Percentiles rank a stretch among this genome's conserved stretches.
Conservation (phyloP, 2,113 vertebrate genomes). For the Oceanites oceanicus region DNA sequence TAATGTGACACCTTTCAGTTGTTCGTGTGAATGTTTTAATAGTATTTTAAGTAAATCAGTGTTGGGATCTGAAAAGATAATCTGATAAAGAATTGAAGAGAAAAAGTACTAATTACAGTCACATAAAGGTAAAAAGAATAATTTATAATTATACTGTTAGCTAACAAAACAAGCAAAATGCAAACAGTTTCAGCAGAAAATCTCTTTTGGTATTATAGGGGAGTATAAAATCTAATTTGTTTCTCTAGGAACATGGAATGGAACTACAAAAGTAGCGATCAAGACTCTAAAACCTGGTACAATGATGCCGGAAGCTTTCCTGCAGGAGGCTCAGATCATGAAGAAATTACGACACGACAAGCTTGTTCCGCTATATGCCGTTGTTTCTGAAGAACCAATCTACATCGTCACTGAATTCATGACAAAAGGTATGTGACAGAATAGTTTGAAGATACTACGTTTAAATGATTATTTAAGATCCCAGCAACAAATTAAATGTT, state of each 20-base stretch:
- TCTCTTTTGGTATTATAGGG: neutral
- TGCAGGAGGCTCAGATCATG: constrained; percentile 97
- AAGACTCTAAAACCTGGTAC: constrained; percentile 95
- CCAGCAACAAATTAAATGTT: neutral
- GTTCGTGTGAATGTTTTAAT: neutral
- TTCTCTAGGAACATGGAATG: constrained; percentile 91
- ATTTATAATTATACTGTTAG: neutral
- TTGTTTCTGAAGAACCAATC: constrained; percentile 95
- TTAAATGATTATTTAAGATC: constrained; percentile 13
- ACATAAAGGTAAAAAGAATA: neutral
- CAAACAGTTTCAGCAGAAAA: neutral
- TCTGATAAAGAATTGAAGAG: neutral
- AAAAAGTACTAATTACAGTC: neutral
- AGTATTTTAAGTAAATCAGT: neutral
- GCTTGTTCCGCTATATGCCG: constrained; percentile 91
- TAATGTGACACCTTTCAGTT: neutral
- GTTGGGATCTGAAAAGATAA: neutral
- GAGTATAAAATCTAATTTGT: neutral
- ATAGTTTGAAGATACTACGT: neutral
- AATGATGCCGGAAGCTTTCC: constrained; percentile 96
- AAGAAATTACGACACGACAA: constrained; percentile 94
- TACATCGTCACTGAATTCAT: constrained; percentile 97
- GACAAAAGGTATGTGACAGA: constrained; percentile 84
- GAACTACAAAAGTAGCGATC: constrained; percentile 95
- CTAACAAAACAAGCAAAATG: neutral